These are phyloP conservation scores for Parauchenoglanis ngamensis DNA, from an alignment of 2,797 vertebrate genomes.

Conservation along the genomic window DNA sequence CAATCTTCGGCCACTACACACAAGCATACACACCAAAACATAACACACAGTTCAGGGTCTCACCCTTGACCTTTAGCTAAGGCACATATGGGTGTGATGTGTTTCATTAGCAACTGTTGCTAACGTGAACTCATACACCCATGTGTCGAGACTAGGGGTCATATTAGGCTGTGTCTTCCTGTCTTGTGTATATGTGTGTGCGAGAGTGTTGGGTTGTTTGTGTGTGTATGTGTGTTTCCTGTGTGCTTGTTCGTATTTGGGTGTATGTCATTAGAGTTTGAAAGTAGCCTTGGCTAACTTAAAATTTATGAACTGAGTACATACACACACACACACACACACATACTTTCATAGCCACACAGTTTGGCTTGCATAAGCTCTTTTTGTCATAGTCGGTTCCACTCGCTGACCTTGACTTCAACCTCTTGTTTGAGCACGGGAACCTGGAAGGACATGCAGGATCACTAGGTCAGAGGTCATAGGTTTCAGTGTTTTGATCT, in stretches of 20 bases:
- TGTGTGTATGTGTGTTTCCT: constrained; percentile 11
- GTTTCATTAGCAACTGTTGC: constrained; percentile 63
- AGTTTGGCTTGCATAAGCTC: neutral
- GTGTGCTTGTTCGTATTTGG: neutral
- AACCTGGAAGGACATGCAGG: neutral
- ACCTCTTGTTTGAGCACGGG: neutral
- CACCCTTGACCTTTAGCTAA: constrained; percentile 68
- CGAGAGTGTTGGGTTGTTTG: neutral
- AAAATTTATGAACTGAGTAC: neutral
- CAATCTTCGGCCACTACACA: neutral
- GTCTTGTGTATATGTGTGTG: constrained; percentile 34
- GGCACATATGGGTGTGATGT: constrained; percentile 71
- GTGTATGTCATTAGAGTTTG: neutral
- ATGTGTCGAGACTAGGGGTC: constrained; percentile 26
- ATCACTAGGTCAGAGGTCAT: neutral
- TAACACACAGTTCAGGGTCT: constrained; percentile 66
- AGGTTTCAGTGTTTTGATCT: neutral
- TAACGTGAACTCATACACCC: constrained; percentile 43
- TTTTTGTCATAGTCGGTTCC: neutral
- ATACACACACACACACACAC: neutral
- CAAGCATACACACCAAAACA: constrained; percentile 56
- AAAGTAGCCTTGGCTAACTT: neutral
- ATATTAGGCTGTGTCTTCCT: constrained; percentile 33
- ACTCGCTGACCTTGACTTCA: neutral
- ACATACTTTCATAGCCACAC: neutral